phyloP scores from a whole-genome alignment of 2,113 vertebrate genomes.

The Rynchops niger region DNA sequence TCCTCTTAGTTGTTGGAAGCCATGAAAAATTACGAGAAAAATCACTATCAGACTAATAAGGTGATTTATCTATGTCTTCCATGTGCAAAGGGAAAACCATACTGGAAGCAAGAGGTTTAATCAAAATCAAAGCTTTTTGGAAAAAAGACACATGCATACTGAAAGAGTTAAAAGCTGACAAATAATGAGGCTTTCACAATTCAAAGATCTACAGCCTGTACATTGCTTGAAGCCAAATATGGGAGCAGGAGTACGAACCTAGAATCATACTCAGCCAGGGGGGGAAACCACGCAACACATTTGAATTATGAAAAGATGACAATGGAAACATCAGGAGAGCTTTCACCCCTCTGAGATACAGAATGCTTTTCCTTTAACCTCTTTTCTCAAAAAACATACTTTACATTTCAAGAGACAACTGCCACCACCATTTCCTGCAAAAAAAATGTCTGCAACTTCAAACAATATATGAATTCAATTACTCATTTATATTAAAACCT shows the following conservation, averaged over 20 bases:
- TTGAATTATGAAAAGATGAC: constrained; percentile 24
- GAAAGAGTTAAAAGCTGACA: constrained; percentile 40
- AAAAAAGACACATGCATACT: constrained; percentile 2
- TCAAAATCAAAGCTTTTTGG: constrained; percentile 47
- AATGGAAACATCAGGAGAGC: not conserved
- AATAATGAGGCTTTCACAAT: constrained; percentile 53
- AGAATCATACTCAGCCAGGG: not conserved
- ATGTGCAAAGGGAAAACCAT: constrained; percentile 15
- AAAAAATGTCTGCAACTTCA: not conserved
- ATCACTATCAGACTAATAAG: not conserved
- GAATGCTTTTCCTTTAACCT: not conserved
- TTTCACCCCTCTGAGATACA: not conserved
- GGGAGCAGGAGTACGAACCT: constrained; percentile 1
- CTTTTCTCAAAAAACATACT: not conserved
- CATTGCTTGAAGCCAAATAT: constrained; percentile 43
- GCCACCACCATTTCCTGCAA: not conserved
- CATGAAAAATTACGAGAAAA: constrained; percentile 45
- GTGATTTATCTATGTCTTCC: constrained; percentile 50
- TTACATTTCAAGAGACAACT: not conserved
- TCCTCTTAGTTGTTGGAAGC: constrained; percentile 34
- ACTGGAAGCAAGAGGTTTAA: constrained; percentile 35
- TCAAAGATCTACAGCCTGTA: not conserved
- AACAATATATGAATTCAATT: not conserved
- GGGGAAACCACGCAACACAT: not conserved
- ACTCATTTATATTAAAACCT: not conserved